These are phyloP conservation scores for Stenopsyche tienmushanensis DNA, from an alignment of 1,140 invertebrate species.

Conservation along the genomic window DNA sequence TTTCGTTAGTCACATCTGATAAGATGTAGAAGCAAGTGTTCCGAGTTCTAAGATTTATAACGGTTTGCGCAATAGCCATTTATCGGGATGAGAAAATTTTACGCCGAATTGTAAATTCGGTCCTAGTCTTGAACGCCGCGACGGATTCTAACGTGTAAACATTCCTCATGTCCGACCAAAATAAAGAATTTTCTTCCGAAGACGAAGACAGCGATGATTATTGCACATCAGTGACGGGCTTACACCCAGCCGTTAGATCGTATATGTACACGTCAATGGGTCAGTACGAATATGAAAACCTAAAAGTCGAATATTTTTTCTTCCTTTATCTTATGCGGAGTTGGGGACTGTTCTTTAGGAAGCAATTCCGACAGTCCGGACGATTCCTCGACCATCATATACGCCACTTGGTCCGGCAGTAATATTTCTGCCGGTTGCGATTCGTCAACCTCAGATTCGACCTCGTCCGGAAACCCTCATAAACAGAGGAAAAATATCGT, in stretches of 20 bases:
- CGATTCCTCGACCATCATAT: conserved; percentile 50
- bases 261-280: conserved; percentile 56
- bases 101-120: too few species aligned
- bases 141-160: too few species aligned
- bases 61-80: too few species aligned
- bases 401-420: conserved; percentile 49
- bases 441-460: conserved; percentile 46
- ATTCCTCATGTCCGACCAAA: conserved; percentile 53
- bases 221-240: conserved; percentile 41
- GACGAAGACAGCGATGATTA: conserved; percentile 51
- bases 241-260: conserved; percentile 54
- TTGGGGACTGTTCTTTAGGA: conserved; percentile 44
- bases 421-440: conserved; percentile 40
- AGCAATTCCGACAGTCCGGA: conserved; percentile 54
- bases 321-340: conserved; percentile 12
- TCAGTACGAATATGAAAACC: too few species aligned
- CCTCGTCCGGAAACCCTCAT: conserved; percentile 47
- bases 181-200: conserved; percentile 50
- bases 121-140: too few species aligned
- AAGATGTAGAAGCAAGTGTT: conserved; percentile 28
- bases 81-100: too few species aligned
- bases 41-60: conserved; percentile 42
- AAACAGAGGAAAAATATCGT: conserved; percentile 43
- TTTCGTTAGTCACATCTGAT: conserved; percentile 29
- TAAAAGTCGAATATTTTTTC: conserved; percentile 24